Conservation (phyloP, 1,140 invertebrate genomes). For the Plectrocnemia conspersa region DNA sequence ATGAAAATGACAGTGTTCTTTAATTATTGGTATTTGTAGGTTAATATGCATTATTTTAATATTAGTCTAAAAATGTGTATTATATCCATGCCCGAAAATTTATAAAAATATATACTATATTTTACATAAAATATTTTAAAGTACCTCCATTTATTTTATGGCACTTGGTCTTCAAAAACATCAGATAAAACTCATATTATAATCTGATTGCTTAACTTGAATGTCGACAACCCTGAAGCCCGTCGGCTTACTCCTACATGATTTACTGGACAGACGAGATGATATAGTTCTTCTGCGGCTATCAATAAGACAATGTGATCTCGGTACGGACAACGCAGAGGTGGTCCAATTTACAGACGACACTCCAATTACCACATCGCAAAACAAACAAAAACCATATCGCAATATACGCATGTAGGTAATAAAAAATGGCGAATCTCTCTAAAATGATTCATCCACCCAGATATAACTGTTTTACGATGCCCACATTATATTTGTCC, state of each 20-base stretch:
- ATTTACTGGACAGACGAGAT: slow-evolving; percentile 5
- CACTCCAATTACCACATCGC: too few relatives aligned
- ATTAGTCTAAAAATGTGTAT: too few relatives aligned
- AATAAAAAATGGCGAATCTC: too few relatives aligned
- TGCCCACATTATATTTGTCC: neutral
- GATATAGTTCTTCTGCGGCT: slow-evolving; percentile 6
- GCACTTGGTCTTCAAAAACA: neutral
- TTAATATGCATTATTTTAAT: too few relatives aligned
- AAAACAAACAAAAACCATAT: too few relatives aligned
- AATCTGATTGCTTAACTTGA: neutral
- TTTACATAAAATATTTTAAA: neutral
- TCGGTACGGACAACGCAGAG: neutral
- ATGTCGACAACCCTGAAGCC: slow-evolving; percentile 3
- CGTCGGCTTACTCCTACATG: slow-evolving; percentile 1
- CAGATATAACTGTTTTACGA: neutral
- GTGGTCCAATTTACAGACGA: too few relatives aligned
- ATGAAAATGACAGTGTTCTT: too few relatives aligned
- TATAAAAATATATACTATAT: neutral
- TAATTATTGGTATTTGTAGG: too few relatives aligned
- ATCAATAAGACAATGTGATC: neutral
- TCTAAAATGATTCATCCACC: too few relatives aligned
- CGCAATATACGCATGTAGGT: too few relatives aligned
- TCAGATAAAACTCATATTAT: neutral
- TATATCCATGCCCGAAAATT: neutral
- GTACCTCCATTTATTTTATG: neutral